phyloP scores from a whole-genome alignment of 2,888 invertebrate genomes.

The Tribolium freemani region DNA sequence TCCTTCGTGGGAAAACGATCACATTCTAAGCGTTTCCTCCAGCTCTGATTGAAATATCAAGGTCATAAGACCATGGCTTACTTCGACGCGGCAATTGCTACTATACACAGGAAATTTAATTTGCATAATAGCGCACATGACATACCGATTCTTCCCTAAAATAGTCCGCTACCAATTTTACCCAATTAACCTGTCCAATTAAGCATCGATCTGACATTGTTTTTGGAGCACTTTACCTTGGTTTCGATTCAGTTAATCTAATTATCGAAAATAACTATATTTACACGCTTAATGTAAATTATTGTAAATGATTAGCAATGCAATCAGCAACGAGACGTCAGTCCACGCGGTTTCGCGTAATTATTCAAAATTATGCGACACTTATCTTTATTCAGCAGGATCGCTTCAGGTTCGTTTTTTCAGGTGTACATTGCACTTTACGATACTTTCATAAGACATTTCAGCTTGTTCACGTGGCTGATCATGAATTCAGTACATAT shows the following conservation, averaged over 20 bases:
- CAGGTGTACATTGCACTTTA: slow-evolving; percentile 4
- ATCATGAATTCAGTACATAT: slow-evolving; percentile 17
- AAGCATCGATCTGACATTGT: slow-evolving; percentile 13
- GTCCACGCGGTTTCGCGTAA: slow-evolving; percentile 5
- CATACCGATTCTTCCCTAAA: slow-evolving; percentile 16
- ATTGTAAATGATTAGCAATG: slow-evolving; percentile 11
- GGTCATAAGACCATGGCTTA: slow-evolving; percentile 57
- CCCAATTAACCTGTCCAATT: slow-evolving; percentile 14
- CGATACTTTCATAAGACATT: slow-evolving; percentile 8
- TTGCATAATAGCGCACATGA: slow-evolving; percentile 27
- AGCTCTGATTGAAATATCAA: slow-evolving; percentile 58
- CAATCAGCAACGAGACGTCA: neutral
- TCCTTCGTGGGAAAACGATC: slow-evolving; percentile 38
- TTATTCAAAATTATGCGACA: slow-evolving; percentile 23
- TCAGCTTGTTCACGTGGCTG: slow-evolving; percentile 14
- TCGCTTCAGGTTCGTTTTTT: slow-evolving; percentile 1
- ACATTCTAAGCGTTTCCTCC: slow-evolving; percentile 50
- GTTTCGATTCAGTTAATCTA: slow-evolving; percentile 18
- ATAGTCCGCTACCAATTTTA: neutral
- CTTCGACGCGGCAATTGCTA: slow-evolving; percentile 42
- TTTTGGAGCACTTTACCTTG: slow-evolving; percentile 23
- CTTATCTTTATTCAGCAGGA: slow-evolving; percentile 6
- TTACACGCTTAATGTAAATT: slow-evolving; percentile 19
- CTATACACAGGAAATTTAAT: slow-evolving; percentile 21
- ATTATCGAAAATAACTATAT: slow-evolving; percentile 27